These are phyloP conservation scores for Brachionus rotundiformis DNA, from an alignment of 1,140 invertebrate species.

Conservation along the genomic window DNA sequence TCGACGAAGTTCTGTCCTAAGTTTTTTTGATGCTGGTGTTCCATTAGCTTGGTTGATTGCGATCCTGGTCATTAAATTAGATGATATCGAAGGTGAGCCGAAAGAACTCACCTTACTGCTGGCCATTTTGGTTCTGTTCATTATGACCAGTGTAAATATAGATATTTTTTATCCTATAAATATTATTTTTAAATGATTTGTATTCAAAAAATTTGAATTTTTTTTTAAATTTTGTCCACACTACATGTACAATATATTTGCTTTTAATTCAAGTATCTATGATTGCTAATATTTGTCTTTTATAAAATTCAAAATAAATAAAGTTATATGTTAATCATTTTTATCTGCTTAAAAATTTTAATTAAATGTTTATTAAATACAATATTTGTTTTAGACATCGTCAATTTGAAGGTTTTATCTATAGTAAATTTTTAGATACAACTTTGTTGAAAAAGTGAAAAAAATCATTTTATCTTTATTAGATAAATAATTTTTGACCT, in stretches of 20 bases:
- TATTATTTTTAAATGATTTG: background rate
- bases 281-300: slow-evolving; percentile 20
- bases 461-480: too few relatives aligned
- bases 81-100: background rate
- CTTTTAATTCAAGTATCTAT: background rate
- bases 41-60: background rate
- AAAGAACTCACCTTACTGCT: background rate
- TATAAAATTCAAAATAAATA: background rate
- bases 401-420: too few relatives aligned
- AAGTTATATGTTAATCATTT: background rate
- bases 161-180: background rate
- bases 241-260: background rate
- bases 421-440: too few relatives aligned
- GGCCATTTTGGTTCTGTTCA: slow-evolving; percentile 6
- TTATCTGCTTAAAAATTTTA: too few relatives aligned
- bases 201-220: background rate
- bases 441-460: too few relatives aligned
- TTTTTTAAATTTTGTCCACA: too few relatives aligned
- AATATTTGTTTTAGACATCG: too few relatives aligned
- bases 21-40: background rate
- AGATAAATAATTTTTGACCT: too few relatives aligned
- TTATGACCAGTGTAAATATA: background rate
- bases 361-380: background rate
- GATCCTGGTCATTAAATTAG: background rate
- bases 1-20: background rate